These are phyloP conservation scores for Eueides isabella DNA, from an alignment of 1,140 invertebrate genomes.

Conservation along the genomic window DNA sequence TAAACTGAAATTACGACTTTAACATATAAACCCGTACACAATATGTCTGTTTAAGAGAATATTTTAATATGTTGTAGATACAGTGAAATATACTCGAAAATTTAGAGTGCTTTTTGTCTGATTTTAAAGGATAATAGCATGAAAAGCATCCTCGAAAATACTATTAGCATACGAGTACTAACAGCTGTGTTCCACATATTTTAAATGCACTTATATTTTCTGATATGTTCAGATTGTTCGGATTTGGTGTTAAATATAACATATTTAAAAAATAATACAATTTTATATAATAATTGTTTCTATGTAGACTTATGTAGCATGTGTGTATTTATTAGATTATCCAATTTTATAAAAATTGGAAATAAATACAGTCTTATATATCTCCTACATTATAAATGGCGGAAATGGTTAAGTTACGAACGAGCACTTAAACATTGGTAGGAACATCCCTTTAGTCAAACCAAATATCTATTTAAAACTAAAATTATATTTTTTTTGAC, in stretches of 20 bases:
- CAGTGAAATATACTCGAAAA: neutral
- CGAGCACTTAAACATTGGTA: neutral
- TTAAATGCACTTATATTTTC: neutral
- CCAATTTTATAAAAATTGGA: too few relatives aligned
- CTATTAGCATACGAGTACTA: neutral
- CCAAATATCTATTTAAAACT: constrained; percentile 21
- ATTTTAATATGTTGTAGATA: neutral
- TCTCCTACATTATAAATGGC: too few relatives aligned
- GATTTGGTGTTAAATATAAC: neutral
- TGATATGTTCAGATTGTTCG: neutral
- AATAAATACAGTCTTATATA: too few relatives aligned
- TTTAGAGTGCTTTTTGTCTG: neutral
- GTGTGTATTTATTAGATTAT: too few relatives aligned
- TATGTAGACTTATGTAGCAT: too few relatives aligned
- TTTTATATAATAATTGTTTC: too few relatives aligned
- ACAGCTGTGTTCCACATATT: constrained; percentile 9
- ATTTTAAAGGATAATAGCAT: constrained; percentile 4
- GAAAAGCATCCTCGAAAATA: neutral
- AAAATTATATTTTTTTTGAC: constrained; percentile 40
- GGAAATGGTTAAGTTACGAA: too few relatives aligned
- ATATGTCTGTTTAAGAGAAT: neutral
- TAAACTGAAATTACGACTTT: neutral
- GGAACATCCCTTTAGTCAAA: neutral
- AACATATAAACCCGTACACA: neutral
- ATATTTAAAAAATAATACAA: too few relatives aligned